These are phyloP conservation scores for Oegoconia quadripuncta DNA, from an alignment of 2,888 invertebrate genomes.

Conservation along the genomic window DNA sequence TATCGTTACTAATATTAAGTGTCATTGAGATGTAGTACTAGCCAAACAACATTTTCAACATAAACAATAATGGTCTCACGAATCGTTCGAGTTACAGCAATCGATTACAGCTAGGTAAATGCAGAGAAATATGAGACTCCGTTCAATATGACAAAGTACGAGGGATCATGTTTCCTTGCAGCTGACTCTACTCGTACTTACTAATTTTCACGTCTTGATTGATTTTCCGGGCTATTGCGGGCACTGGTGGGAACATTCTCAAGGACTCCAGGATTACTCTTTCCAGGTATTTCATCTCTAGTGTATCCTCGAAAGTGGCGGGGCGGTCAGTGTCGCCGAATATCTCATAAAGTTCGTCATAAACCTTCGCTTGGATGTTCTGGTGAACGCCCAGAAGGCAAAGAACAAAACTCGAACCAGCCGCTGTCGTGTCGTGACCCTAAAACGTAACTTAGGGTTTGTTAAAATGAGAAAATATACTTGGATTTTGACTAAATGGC, in stretches of 20 bases:
- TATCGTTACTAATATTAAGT: no score
- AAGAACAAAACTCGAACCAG: conserved; percentile 92
- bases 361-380: conserved; percentile 86
- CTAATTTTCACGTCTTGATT: conserved; percentile 84
- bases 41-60: no score
- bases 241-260: conserved; percentile 89
- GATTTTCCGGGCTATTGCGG: conserved; percentile 85
- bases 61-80: no score
- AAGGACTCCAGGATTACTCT: conserved; percentile 88
- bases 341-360: conserved; percentile 85
- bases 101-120: no score
- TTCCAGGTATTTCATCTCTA: conserved; percentile 90
- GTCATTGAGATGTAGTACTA: no score
- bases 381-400: conserved; percentile 90
- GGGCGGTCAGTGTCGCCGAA: conserved; percentile 89
- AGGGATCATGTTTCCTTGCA: no score
- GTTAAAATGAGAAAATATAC: no score
- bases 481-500: no score
- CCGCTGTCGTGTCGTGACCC: conserved; percentile 78
- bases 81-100: no score
- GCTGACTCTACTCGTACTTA: no score
- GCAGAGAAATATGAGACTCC: no score
- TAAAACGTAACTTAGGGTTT: conserved; percentile 19
- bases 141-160: no score
- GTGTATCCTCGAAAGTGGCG: conserved; percentile 86